Percentiles rank a stretch among this genome's conserved stretches.
Evolutionary conservation across 2,797 vertebrate genomes (phyloP).

Genomic region (Siniperca obscura): DNA sequence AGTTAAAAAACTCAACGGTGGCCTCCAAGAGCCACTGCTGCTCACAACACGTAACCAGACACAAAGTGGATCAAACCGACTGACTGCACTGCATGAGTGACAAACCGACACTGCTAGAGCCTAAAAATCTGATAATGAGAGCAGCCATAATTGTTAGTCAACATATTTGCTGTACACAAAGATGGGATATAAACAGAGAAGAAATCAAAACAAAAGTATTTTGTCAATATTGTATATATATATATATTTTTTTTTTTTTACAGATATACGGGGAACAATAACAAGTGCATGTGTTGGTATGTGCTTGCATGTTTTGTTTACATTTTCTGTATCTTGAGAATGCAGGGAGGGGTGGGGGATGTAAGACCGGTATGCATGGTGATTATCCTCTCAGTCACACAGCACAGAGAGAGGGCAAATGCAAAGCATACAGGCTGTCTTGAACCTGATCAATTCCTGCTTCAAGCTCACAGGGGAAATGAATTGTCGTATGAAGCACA

Average conservation of each 20-base stretch:
- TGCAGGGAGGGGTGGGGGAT: conserved; percentile 7
- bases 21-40: neutral
- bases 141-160: neutral
- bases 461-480: conserved; percentile 78
- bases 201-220: conserved; percentile 21
- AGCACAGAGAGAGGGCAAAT: conserved; percentile 32
- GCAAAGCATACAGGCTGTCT: conserved; percentile 58
- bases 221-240: conserved; percentile 10
- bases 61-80: conserved; percentile 13
- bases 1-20: neutral
- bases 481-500: conserved; percentile 77
- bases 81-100: neutral
- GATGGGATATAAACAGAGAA: conserved; percentile 14
- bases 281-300: conserved; percentile 12
- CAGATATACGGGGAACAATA: conserved; percentile 20
- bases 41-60: conserved; percentile 17
- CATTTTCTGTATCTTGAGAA: conserved; percentile 35
- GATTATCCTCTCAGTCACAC: conserved; percentile 43
- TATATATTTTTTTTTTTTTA: neutral
- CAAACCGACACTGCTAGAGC: conserved; percentile 1
- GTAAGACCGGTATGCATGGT: neutral
- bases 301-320: conserved; percentile 38
- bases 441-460: conserved; percentile 73
- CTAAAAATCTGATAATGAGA: conserved; percentile 17
- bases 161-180: conserved; percentile 4